These are phyloP conservation scores for Spheniscus mendiculus DNA, from an alignment of 2,113 vertebrate species.

Conservation along the genomic window DNA sequence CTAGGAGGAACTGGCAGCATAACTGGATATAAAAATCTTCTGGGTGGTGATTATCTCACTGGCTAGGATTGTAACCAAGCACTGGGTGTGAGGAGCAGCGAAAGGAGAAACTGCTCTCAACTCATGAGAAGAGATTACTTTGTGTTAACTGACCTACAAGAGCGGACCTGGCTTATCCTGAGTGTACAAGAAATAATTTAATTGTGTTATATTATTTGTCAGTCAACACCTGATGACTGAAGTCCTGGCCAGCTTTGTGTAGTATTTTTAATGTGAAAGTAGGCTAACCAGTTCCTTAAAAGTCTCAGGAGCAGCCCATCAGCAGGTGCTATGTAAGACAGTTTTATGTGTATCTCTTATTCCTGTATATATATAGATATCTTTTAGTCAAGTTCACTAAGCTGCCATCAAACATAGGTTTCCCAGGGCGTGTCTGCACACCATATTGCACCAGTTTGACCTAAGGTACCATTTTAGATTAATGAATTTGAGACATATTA, in stretches of 20 bases:
- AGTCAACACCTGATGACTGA: background rate
- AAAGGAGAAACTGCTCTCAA: slow-evolving; percentile 35
- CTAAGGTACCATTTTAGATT: background rate
- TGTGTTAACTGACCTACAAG: background rate
- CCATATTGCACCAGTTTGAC: background rate
- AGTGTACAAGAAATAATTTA: background rate
- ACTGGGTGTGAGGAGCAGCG: slow-evolving; percentile 26
- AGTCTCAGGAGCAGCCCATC: background rate
- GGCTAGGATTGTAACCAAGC: slow-evolving; percentile 65
- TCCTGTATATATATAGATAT: background rate
- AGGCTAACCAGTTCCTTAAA: background rate
- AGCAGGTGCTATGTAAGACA: background rate
- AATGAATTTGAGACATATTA: background rate
- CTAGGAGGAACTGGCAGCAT: slow-evolving; percentile 44
- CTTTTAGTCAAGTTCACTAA: slow-evolving; percentile 7
- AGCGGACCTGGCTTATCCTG: background rate
- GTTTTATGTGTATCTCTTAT: slow-evolving; percentile 27
- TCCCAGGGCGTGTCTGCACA: background rate
- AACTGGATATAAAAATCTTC: slow-evolving; percentile 67
- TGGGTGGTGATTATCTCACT: slow-evolving; percentile 59
- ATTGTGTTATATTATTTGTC: background rate
- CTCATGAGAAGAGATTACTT: slow-evolving; percentile 15
- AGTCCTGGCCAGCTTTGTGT: background rate
- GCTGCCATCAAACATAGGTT: background rate
- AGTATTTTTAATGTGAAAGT: background rate